These are phyloP conservation scores for Lasioglossum lativentre DNA, from an alignment of 2,888 invertebrate species.

Conservation along the genomic window DNA sequence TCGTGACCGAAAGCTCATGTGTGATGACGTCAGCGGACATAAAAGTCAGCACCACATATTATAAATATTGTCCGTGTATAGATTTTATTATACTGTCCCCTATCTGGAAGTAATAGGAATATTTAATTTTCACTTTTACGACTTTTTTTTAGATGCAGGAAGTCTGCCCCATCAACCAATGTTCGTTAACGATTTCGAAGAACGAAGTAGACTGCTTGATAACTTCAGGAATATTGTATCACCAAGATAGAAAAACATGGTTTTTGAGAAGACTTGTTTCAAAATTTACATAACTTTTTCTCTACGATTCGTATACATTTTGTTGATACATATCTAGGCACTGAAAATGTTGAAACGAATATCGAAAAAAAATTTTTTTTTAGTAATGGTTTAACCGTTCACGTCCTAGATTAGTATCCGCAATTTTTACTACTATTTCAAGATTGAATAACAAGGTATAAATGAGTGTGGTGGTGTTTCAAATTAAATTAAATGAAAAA, in stretches of 20 bases:
- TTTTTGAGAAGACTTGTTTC: no score
- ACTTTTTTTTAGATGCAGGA: background rate
- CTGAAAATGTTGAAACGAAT: no score
- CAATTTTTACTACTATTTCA: no score
- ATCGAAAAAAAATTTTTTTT: background rate
- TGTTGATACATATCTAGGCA: no score
- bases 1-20: background rate
- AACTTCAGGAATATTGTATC: background rate
- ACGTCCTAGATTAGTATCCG: background rate
- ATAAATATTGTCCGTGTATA: background rate
- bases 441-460: background rate
- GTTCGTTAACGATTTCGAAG: background rate
- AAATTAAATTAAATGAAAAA: no score
- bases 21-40: background rate
- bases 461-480: no score
- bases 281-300: background rate
- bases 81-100: background rate
- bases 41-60: background rate
- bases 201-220: background rate
- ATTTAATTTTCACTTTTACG: background rate
- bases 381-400: background rate
- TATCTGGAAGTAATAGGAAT: background rate
- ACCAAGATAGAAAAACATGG: background rate
- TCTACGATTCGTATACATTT: no score
- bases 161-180: background rate